phyloP scores from a whole-genome alignment of 2,888 invertebrate genomes.

The Stenodema calcarata region DNA sequence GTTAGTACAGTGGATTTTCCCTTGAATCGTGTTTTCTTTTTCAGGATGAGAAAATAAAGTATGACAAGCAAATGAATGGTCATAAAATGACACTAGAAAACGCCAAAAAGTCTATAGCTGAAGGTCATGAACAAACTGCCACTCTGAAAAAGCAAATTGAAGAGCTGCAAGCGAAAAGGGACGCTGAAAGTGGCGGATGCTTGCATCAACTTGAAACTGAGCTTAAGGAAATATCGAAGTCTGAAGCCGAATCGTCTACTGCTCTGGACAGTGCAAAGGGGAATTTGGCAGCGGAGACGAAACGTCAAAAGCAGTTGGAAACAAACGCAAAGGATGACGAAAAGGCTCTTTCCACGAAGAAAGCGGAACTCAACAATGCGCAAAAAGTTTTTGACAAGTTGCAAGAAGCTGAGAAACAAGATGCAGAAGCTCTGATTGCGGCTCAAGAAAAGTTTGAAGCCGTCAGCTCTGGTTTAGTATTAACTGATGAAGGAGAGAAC shows the following conservation, averaged over 20 bases:
- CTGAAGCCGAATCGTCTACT: slow-evolving; percentile 72
- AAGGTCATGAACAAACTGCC: slow-evolving; percentile 66
- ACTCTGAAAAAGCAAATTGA: slow-evolving; percentile 68
- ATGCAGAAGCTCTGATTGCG: slow-evolving; percentile 71
- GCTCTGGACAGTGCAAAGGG: slow-evolving; percentile 71
- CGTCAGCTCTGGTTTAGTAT: slow-evolving; percentile 80
- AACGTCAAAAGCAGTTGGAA: slow-evolving; percentile 71
- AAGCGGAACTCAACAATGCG: slow-evolving; percentile 68
- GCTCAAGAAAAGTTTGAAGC: slow-evolving; percentile 85
- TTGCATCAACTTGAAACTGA: slow-evolving; percentile 71
- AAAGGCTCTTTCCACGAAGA: slow-evolving; percentile 67
- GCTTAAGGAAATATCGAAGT: slow-evolving; percentile 70
- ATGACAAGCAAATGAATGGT: slow-evolving; percentile 11
- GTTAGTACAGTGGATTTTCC: too few relatives aligned
- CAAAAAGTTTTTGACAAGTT: slow-evolving; percentile 73
- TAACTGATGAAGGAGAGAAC: slow-evolving; percentile 78
- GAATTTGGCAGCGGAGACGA: slow-evolving; percentile 71
- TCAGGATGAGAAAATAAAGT: slow-evolving; percentile 14
- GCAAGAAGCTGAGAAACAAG: slow-evolving; percentile 71
- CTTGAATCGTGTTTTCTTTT: not conserved
- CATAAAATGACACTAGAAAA: slow-evolving; percentile 65
- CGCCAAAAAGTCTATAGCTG: slow-evolving; percentile 66
- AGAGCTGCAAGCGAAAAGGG: slow-evolving; percentile 69
- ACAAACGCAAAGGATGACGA: slow-evolving; percentile 73
- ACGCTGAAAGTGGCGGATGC: slow-evolving; percentile 74